Evolutionary conservation across 2,888 invertebrate genomes (phyloP), one percentile per base, ranked within the genome.

Genomic region (Dexiosoma caninum): DNA sequence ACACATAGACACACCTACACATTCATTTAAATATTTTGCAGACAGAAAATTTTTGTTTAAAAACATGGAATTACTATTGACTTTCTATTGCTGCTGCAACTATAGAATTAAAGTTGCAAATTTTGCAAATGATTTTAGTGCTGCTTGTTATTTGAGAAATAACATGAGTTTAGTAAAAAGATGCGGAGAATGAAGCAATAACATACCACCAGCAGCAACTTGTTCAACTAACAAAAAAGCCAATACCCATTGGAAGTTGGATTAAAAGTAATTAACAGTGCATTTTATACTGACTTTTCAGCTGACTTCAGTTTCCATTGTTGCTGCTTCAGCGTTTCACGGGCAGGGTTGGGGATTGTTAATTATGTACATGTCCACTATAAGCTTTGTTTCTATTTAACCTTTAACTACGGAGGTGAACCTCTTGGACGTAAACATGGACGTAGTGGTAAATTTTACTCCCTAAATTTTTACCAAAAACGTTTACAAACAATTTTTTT

Each of bases 211-310:
- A 7, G n/a, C 23, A 23, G 12, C 23, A 72, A 32, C 14, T 59
- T 60, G n/a, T 9, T 37, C 30, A 4, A 46, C 7, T 16, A 27
- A 14, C 16, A 44, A 8, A 69, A 19, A 40, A 66, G 40, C 27
- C 66, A 51, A 66, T 62, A 27, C 19, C n/a, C 16, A 32, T 53
- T 27, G 3, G 53, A 60, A 46, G 72, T 46, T 46, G 67, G 23
- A 74, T 64, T 57, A 69, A 78, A 74, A 67, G 67, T 74, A 78
- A 78, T 78, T 78, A 72, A 60, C 66, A 53, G 51, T 55, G 57
- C 37, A 57, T 30, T 14, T 8, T 46, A 16, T 5, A 27, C 14
- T 59, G 27, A 14, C 16, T 21, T 70, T 37, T 8, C n/a, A n/a
- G n/a, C n/a, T 10, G 8, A 2, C 14, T 57, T 46, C 8, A 10